phyloP scores from a whole-genome alignment of 1,140 invertebrate genomes.

The Drosophila asahinai region DNA sequence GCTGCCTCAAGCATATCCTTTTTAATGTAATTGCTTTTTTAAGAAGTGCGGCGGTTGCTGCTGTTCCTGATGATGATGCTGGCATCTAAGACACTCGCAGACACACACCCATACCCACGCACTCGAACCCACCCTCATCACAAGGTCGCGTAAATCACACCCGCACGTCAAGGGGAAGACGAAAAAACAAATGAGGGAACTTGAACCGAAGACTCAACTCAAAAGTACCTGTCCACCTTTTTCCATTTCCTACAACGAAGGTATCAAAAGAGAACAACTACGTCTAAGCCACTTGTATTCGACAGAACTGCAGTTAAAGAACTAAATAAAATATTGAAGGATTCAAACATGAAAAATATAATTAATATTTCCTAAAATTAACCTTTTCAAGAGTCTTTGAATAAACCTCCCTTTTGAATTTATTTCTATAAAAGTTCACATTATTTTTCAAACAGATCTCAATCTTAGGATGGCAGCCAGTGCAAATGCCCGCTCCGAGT shows the following conservation, averaged over 20 bases:
- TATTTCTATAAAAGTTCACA: too few species aligned
- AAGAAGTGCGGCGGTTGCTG: slow-evolving; percentile 67
- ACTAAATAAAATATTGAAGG: neutral
- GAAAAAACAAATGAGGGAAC: slow-evolving; percentile 35
- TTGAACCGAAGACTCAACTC: slow-evolving; percentile 20
- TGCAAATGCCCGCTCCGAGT: neutral
- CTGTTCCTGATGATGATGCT: slow-evolving; percentile 53
- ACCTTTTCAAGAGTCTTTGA: too few species aligned
- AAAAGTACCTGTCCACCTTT: slow-evolving; percentile 20
- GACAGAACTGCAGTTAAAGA: too few species aligned
- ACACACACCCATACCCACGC: slow-evolving; percentile 16
- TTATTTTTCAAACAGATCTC: neutral
- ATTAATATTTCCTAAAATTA: too few species aligned
- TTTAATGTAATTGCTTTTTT: slow-evolving; percentile 85
- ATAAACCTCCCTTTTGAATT: too few species aligned
- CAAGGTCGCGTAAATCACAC: slow-evolving; percentile 50
- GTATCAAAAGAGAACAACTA: too few species aligned
- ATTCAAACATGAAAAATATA: too few species aligned
- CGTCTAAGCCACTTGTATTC: too few species aligned
- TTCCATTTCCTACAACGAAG: neutral
- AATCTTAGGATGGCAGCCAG: neutral
- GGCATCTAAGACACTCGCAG: slow-evolving; percentile 46
- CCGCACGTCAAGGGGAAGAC: slow-evolving; percentile 8
- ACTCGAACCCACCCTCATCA: slow-evolving; percentile 12
- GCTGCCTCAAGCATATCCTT: slow-evolving; percentile 79